phyloP scores from a whole-genome alignment of 1,140 invertebrate species.

The Melanaphis sacchari region DNA sequence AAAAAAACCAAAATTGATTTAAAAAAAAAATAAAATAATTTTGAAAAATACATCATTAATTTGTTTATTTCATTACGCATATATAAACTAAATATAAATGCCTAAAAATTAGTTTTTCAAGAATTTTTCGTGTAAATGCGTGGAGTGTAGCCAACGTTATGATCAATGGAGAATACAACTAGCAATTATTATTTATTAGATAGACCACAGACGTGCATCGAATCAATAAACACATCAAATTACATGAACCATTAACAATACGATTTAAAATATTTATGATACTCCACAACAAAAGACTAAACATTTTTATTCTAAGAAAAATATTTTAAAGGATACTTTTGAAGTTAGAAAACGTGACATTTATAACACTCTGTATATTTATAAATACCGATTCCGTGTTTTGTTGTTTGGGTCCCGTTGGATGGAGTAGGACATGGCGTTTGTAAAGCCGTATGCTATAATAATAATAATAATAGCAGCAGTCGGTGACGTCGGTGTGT shows the following conservation, averaged over 20 bases:
- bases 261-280: not conserved
- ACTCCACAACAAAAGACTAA: not conserved
- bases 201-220: not conserved
- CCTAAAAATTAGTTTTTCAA: not conserved
- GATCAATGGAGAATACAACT: not conserved
- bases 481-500: slow-evolving; percentile 4
- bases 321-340: not conserved
- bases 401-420: not conserved
- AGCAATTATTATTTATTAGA: not conserved
- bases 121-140: not conserved
- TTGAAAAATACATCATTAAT: not conserved
- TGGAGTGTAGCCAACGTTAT: not conserved
- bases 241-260: not conserved
- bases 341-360: slow-evolving; percentile 10
- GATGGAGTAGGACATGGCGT: not conserved
- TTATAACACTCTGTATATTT: not conserved
- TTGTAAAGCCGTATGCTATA: not conserved
- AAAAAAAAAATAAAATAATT: not conserved
- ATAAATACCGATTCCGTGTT: not conserved
- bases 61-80: not conserved
- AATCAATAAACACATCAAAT: not conserved
- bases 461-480: slow-evolving; percentile 12
- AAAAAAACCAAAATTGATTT: not conserved
- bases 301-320: not conserved
- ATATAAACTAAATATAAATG: not conserved